Percentiles rank a stretch among this genome's conserved stretches.
Evolutionary conservation across 2,888 invertebrate genomes (phyloP).

Genomic region (Apotomis turbidana): DNA sequence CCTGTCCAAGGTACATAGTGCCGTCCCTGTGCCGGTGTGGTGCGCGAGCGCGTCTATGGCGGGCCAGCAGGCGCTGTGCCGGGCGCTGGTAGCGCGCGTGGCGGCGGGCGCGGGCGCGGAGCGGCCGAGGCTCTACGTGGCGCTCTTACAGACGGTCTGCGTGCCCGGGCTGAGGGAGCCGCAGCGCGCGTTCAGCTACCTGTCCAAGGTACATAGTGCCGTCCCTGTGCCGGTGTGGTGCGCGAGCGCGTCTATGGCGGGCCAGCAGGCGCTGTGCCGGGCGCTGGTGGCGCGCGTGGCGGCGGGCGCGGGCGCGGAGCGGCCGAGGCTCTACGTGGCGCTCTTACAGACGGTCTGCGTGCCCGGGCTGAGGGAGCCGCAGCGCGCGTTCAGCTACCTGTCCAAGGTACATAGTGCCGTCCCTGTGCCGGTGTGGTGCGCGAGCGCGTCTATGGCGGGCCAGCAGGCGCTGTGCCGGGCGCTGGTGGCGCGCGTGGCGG

Average conservation of each 20-base stretch:
- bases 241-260: conserved; percentile 42
- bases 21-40: too few species aligned
- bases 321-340: conserved; percentile 58
- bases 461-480: conserved; percentile 49
- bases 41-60: conserved; percentile 42
- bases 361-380: conserved; percentile 51
- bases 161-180: conserved; percentile 49
- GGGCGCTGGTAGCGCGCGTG: conserved; percentile 52
- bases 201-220: conserved; percentile 59
- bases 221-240: conserved; percentile 49
- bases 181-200: conserved; percentile 64
- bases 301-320: conserved; percentile 54
- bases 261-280: conserved; percentile 53
- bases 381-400: conserved; percentile 66
- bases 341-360: conserved; percentile 50
- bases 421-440: too few species aligned
- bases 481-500: conserved; percentile 56
- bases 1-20: conserved; percentile 66
- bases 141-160: conserved; percentile 52
- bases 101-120: conserved; percentile 53
- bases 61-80: conserved; percentile 49
- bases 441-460: conserved; percentile 42
- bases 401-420: conserved; percentile 70
- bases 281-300: conserved; percentile 53
- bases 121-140: conserved; percentile 58